These are phyloP conservation scores for Haliclystus octoradiatus DNA, from an alignment of 30 jellyfish, hydroid and myxozoan genomes.

Conservation along the genomic window DNA sequence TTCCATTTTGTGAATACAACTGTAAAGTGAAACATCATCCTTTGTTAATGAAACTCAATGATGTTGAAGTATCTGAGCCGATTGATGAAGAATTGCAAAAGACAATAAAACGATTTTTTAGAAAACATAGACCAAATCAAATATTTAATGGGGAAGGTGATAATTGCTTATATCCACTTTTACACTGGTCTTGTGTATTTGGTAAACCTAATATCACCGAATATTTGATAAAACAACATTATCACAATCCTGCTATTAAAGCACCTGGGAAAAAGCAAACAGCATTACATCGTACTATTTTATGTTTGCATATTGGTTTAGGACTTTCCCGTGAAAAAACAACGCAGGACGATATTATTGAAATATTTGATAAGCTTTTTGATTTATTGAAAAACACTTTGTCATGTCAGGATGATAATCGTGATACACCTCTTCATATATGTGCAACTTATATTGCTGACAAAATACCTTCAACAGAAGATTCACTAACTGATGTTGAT, in stretches of 20 bases:
- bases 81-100: too few species aligned
- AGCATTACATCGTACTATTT: conserved; percentile 34
- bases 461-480: not conserved
- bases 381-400: conserved; percentile 48
- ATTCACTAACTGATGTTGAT: not conserved
- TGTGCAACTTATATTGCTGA: conserved; percentile 48
- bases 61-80: too few species aligned
- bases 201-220: conserved; percentile 47
- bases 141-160: too few species aligned
- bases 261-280: conserved; percentile 40
- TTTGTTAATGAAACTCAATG: too few species aligned
- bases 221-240: conserved; percentile 12
- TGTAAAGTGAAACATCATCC: too few species aligned
- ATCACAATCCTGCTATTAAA: conserved; percentile 16
- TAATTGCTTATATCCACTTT: conserved; percentile 62
- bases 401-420: conserved; percentile 32
- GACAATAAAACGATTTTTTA: too few species aligned
- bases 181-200: conserved; percentile 80
- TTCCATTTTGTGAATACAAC: too few species aligned
- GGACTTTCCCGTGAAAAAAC: not conserved
- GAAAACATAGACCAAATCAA: too few species aligned
- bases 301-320: not conserved
- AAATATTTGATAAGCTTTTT: not conserved
- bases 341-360: not conserved
- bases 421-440: conserved; percentile 69